Evolutionary conservation across 1,140 invertebrate genomes (phyloP).

Genomic region (Apis cerana): DNA sequence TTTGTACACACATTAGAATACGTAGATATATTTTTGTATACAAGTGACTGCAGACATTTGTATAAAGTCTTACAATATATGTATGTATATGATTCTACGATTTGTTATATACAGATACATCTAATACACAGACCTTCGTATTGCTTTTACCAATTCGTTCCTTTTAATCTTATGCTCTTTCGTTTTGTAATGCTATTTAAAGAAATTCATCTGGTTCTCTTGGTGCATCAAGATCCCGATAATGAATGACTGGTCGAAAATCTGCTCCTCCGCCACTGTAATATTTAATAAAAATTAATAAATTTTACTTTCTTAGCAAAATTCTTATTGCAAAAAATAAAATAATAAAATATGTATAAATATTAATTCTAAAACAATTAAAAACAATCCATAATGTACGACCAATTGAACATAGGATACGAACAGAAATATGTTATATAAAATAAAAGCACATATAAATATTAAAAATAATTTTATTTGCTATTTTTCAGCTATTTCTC

Average conservation of each 20-base stretch:
- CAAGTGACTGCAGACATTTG: not conserved
- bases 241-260: slow-evolving; percentile 93
- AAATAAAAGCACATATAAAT: slow-evolving; percentile 70
- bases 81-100: not conserved
- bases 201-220: slow-evolving; percentile 92
- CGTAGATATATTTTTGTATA: slow-evolving; percentile 11
- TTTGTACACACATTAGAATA: slow-evolving; percentile 12
- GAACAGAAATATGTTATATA: slow-evolving; percentile 65
- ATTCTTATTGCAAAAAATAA: not conserved
- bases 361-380: not conserved
- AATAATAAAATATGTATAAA: not conserved
- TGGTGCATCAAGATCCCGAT: slow-evolving; percentile 95
- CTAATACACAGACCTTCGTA: slow-evolving; percentile 22
- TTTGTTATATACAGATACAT: slow-evolving; percentile 42
- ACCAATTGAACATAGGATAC: slow-evolving; percentile 71
- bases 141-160: slow-evolving; percentile 8
- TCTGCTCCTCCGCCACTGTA: slow-evolving; percentile 87
- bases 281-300: slow-evolving; percentile 63
- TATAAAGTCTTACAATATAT: slow-evolving; percentile 36
- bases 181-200: slow-evolving; percentile 75
- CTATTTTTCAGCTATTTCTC: slow-evolving; percentile 54
- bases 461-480: slow-evolving; percentile 71
- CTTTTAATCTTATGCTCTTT: not conserved
- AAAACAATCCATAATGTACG: slow-evolving; percentile 35
- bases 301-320: not conserved